phyloP scores from a whole-genome alignment of 2,797 vertebrate species.

The Pachyuromys duprasi region DNA sequence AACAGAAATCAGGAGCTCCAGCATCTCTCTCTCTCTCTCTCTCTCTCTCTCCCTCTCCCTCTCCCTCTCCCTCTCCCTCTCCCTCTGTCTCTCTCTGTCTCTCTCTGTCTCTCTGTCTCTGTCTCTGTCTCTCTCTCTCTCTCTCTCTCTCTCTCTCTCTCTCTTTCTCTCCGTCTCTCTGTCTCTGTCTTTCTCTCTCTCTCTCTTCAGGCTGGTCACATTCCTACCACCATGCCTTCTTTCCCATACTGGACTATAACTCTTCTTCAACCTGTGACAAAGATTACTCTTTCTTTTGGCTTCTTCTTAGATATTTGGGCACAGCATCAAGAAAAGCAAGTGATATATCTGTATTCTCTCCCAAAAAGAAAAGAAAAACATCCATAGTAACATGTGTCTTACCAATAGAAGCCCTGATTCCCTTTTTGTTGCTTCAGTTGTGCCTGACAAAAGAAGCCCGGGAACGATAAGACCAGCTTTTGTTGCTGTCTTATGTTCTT shows the following conservation, averaged over 20 bases:
- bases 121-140: not conserved
- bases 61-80: too few relatives aligned
- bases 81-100: too few relatives aligned
- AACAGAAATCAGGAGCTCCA: not conserved
- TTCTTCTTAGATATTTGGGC: not conserved
- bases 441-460: not conserved
- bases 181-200: too few relatives aligned
- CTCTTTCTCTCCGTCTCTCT: too few relatives aligned
- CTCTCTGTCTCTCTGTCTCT: too few relatives aligned
- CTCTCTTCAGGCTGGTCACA: too few relatives aligned
- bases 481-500: not conserved
- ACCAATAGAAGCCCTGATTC: too few relatives aligned
- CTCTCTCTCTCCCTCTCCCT: too few relatives aligned
- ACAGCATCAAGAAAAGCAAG: not conserved
- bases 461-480: not conserved
- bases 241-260: not conserved
- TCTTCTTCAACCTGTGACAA: not conserved
- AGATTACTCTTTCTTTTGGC: not conserved
- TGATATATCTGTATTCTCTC: not conserved
- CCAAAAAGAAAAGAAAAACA: not conserved
- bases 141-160: not conserved
- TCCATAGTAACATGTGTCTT: not conserved
- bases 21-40: not conserved
- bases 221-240: not conserved
- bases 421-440: not conserved